Evolutionary conservation across 2,113 vertebrate genomes (phyloP), one percentile per base, ranked within the genome.

Genomic region (Oxyura jamaicensis): DNA sequence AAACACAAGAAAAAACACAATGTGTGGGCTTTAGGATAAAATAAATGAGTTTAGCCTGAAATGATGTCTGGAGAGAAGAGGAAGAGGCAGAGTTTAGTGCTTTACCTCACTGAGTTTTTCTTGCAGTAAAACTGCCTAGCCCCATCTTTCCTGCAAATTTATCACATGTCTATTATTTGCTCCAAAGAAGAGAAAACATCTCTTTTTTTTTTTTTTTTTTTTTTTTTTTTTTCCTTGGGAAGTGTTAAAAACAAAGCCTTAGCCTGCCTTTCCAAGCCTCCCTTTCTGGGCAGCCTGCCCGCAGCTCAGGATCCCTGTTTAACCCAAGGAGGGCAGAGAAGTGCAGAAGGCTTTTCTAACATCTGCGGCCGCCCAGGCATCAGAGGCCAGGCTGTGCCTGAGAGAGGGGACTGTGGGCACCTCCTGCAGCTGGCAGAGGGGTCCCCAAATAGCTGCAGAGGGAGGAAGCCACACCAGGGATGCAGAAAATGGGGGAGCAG

Each of bases 361-460:
- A 33, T 7, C 33, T 0, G 0, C 56, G 71, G 68, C 60, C 88
- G 71, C 58, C 31, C 3, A 7, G 44, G 62, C 0, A 0, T 15
- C 52, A 33, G 65, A 71, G 39, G 22, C n/a, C 62, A 42, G 42
- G n/a, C 53, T 55, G 50, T 0, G 5, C 44, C 92, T 19, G 6
- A 22, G 50, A 0, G 0, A 39, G 48, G 25, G 25, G 8, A 4
- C 0, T 2, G 50, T 33, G 52, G 60, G 82, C 67, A 31, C 33
- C 26, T 25, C 14, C 25, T 22, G 13, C 41, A 35, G 33, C 66
- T n/a, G 42, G 12, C 59, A 53, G 59, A 26, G 50, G 2, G 35
- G 7, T 50, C 23, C 28, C 19, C 2, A 11, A 11, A 42, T 36
- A 75, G 23, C 77, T 22, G 42, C 56, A 11, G 71, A 53, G 50